phyloP scores from a whole-genome alignment of 2,113 vertebrate species.

The Nesoenas mayeri region DNA sequence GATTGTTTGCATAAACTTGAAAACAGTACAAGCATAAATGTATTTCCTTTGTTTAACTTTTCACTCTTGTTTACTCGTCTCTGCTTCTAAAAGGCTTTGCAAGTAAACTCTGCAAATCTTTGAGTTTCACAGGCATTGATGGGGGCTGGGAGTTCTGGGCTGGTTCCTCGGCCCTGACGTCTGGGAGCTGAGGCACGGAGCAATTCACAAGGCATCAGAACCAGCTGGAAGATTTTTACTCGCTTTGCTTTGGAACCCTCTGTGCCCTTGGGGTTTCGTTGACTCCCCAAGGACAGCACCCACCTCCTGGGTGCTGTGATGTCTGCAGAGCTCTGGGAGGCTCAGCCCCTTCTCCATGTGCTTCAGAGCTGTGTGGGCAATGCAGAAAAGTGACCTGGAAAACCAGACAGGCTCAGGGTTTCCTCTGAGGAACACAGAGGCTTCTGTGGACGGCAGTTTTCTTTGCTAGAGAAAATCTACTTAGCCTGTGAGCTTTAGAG shows the following conservation, averaged over 20 bases:
- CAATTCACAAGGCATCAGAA: neutral
- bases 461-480: neutral
- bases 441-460: neutral
- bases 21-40: conserved; percentile 76
- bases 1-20: conserved; percentile 77
- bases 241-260: neutral
- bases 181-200: neutral
- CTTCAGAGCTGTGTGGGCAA: fast-evolving
- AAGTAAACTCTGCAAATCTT: conserved; percentile 77
- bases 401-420: neutral
- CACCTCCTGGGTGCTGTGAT: neutral
- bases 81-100: conserved; percentile 78
- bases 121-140: conserved; percentile 50
- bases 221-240: neutral
- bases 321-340: neutral
- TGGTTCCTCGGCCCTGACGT: neutral
- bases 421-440: neutral
- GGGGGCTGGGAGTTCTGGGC: conserved; percentile 49
- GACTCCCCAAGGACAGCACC: neutral
- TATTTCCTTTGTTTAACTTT: conserved; percentile 78
- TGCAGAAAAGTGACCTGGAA: neutral
- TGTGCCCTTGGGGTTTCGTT: neutral
- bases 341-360: neutral
- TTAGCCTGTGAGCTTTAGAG: neutral
- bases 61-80: conserved; percentile 73